Evolutionary conservation across 92 coral and sea anemone species (phyloP).

Genomic region (Siderastrea siderea): DNA sequence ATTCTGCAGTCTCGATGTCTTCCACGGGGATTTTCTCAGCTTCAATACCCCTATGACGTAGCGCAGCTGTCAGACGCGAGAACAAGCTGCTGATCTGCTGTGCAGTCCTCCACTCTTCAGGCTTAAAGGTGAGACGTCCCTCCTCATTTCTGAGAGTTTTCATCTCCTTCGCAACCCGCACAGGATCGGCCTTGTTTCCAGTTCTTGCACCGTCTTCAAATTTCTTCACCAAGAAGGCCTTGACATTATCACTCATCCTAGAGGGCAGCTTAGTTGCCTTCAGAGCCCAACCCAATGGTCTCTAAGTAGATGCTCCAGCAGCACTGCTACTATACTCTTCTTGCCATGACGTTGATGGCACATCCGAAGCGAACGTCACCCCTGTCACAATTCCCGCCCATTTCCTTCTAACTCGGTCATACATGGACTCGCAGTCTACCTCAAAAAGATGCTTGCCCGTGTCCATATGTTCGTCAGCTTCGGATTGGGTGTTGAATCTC

Average conservation of each 20-base stretch:
- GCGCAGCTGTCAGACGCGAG: conserved; percentile 44
- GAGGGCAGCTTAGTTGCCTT: conserved; percentile 21
- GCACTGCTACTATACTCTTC: not conserved
- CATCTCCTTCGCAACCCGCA: conserved; percentile 3
- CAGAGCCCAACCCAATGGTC: conserved; percentile 49
- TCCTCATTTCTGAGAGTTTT: conserved; percentile 17
- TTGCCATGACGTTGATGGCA: not conserved
- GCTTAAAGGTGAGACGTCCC: not conserved
- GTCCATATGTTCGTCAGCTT: conserved; percentile 59
- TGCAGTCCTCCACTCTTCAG: conserved; percentile 29
- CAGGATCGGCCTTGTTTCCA: conserved; percentile 44
- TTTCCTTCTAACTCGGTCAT: conserved; percentile 44
- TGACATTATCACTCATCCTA: conserved; percentile 44
- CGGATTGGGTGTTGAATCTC: conserved; percentile 40
- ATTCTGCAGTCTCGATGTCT: conserved; percentile 9
- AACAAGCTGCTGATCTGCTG: conserved; percentile 32
- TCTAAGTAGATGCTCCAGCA: not conserved
- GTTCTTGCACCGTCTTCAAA: conserved; percentile 32
- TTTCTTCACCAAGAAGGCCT: conserved; percentile 37
- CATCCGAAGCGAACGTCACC: conserved; percentile 20
- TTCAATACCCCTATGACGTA: conserved; percentile 18
- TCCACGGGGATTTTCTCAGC: not conserved
- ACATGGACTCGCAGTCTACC: conserved; percentile 43
- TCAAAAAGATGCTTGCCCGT: conserved; percentile 41
- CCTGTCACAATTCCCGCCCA: conserved; percentile 51